phyloP scores from a whole-genome alignment of 2,113 vertebrate species.

The Recurvirostra avosetta region DNA sequence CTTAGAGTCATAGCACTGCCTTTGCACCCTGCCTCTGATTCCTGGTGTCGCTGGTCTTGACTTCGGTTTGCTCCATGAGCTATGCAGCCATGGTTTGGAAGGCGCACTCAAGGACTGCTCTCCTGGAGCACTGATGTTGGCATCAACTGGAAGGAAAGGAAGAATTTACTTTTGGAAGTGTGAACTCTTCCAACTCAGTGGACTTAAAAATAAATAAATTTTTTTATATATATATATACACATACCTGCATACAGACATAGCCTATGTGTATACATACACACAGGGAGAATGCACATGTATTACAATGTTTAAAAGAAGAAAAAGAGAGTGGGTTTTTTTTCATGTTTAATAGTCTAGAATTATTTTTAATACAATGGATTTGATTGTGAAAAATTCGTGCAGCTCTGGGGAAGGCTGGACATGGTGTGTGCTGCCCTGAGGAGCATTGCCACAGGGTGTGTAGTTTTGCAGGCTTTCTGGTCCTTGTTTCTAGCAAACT shows the following conservation, averaged over 20 bases:
- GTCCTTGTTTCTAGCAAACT: background rate
- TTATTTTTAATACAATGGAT: background rate
- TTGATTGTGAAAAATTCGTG: background rate
- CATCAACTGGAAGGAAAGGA: background rate
- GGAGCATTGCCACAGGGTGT: background rate
- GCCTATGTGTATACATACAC: background rate
- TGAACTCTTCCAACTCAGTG: background rate
- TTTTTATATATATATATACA: background rate
- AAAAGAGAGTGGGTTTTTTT: background rate
- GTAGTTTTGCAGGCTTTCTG: background rate
- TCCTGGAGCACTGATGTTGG: background rate
- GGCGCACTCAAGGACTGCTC: background rate
- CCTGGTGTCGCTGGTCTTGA: background rate
- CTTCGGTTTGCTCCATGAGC: background rate
- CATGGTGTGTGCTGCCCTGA: background rate
- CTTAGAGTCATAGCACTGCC: background rate
- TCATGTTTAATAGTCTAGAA: background rate
- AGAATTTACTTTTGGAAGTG: background rate
- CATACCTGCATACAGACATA: background rate
- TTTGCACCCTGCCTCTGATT: background rate
- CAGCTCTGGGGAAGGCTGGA: background rate
- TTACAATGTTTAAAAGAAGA: background rate
- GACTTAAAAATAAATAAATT: background rate
- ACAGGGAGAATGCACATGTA: background rate
- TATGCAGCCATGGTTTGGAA: background rate